Conservation (phyloP, 1,140 invertebrate species). For the Anadara kagoshimensis region DNA sequence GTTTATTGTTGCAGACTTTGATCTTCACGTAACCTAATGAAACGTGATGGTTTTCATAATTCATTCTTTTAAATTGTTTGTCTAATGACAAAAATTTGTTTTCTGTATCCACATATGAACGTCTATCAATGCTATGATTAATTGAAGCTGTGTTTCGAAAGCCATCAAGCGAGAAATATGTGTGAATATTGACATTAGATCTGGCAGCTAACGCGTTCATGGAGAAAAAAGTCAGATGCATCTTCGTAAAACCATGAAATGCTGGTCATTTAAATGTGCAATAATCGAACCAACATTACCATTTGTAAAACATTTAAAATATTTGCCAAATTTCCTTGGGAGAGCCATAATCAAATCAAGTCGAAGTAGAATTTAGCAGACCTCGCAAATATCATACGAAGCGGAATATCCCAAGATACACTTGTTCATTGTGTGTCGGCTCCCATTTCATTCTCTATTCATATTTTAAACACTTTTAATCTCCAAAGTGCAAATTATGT, state of each 20-base stretch:
- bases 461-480: conserved; percentile 50
- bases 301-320: conserved; percentile 43
- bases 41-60: too few relatives aligned
- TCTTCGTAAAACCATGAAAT: conserved; percentile 19
- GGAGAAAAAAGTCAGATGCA: conserved; percentile 27
- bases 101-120: background rate
- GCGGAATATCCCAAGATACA: conserved; percentile 22
- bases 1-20: too few relatives aligned
- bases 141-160: conserved; percentile 31
- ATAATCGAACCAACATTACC: conserved; percentile 37
- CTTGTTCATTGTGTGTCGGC: conserved; percentile 28
- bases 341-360: conserved; percentile 38
- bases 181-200: conserved; percentile 21
- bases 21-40: too few relatives aligned
- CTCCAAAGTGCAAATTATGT: conserved; percentile 47
- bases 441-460: conserved; percentile 40
- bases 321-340: conserved; percentile 34
- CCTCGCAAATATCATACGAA: conserved; percentile 25
- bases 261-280: conserved; percentile 31
- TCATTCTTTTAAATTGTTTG: too few relatives aligned
- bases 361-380: conserved; percentile 25
- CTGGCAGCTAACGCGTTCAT: conserved; percentile 23
- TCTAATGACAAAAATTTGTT: too few relatives aligned
- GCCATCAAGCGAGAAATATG: conserved; percentile 28
- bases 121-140: conserved; percentile 21